Evolutionary conservation across 2,797 vertebrate species (phyloP).

Genomic region (Siniperca undulata): DNA sequence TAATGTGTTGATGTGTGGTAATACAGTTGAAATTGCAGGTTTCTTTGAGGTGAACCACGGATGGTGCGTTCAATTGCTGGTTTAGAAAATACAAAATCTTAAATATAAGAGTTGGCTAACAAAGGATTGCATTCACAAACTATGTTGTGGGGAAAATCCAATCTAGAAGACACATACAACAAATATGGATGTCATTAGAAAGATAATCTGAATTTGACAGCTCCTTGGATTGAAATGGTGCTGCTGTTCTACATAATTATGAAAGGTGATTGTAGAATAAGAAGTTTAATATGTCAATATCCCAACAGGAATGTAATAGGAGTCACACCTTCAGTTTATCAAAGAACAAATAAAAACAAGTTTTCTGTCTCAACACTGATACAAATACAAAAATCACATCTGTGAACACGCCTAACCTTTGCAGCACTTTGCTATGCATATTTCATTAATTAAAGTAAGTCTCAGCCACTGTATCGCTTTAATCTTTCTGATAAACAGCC

Average conservation of each 20-base stretch:
- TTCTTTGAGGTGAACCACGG: not conserved
- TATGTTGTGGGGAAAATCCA: not conserved
- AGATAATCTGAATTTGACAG: not conserved
- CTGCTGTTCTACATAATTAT: not conserved
- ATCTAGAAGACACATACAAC: no score
- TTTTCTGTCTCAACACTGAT: not conserved
- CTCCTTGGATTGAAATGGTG: not conserved
- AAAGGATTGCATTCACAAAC: not conserved
- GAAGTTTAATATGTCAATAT: not conserved
- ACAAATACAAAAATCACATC: slow-evolving; percentile 32
- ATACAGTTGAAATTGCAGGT: not conserved
- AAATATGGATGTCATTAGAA: not conserved
- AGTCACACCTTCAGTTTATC: not conserved
- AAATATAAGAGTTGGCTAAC: not conserved
- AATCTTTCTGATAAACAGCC: slow-evolving; percentile 60
- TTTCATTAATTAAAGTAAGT: slow-evolving; percentile 64
- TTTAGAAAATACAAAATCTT: not conserved
- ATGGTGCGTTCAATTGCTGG: not conserved
- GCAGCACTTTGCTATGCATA: slow-evolving; percentile 36
- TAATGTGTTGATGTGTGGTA: not conserved
- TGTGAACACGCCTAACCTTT: slow-evolving; percentile 31
- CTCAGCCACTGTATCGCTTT: slow-evolving; percentile 51
- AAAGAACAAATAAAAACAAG: slow-evolving; percentile 10
- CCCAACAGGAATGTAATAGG: not conserved
- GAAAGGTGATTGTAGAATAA: not conserved